Evolutionary conservation across 2,888 invertebrate genomes (phyloP), one percentile per base, ranked within the genome.

Genomic region (Chrysomela aeneicollis): DNA sequence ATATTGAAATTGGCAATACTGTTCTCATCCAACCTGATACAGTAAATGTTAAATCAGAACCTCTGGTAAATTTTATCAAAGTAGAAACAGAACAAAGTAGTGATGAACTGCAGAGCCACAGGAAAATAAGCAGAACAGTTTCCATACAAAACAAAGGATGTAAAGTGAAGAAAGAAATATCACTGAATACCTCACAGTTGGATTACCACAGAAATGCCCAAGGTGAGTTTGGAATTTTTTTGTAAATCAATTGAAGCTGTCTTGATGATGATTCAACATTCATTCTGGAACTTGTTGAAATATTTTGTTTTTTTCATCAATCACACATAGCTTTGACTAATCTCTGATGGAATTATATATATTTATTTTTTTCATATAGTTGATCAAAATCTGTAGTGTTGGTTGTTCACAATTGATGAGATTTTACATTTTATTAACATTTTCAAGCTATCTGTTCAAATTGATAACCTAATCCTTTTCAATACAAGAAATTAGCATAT

Each of bases 201-300:
- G 47, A 35, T 22, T 12, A 61, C 15, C 15, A 6, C 0, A 61
- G 57, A 49, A 17, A 37, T 49, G 47, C 52, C 37, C 63, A 59
- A 30, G 59, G 63, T 63, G 32, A 60, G 60, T 47, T 12, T 52
- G n/a, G n/a, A n/a, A n/a, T n/a, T n/a, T n/a, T n/a, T n/a, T n/a
- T n/a, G n/a, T n/a, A n/a, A n/a, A n/a, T n/a, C n/a, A n/a, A n/a
- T n/a, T n/a, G n/a, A n/a, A n/a, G n/a, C n/a, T n/a, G n/a, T 50
- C 5, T 54, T 26, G 15, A 26, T 1, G n/a, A 21, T 26, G 1
- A 21, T 26, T 10, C 0, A 52, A 26, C 21, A 30, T 50, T 19
- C 19, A 50, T 10, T 17, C 5, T 50, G 50, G 18, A 50, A 21
- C 3, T 26, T 26, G 3, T 6, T 6, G 6, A 26, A 26, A 26